phyloP scores from a whole-genome alignment of 2,888 invertebrate species.

The Eupelmus urozonus region DNA sequence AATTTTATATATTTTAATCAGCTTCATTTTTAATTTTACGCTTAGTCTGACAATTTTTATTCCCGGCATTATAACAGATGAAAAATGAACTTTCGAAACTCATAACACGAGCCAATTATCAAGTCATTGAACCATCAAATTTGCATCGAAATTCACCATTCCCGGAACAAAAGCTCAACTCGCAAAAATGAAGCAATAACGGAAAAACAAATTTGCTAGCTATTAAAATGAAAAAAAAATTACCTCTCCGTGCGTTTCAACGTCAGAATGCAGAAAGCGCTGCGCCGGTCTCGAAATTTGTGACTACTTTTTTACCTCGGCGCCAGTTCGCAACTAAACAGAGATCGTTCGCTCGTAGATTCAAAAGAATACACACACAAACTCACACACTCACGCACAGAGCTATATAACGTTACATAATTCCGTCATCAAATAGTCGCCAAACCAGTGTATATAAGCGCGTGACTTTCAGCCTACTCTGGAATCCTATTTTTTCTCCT shows the following conservation, averaged over 20 bases:
- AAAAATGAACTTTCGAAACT: no score
- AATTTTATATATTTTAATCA: no score
- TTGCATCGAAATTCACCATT: no score
- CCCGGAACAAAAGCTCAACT: no score
- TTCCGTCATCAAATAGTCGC: constrained; percentile 27
- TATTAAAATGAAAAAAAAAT: not conserved
- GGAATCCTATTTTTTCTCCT: constrained; percentile 23
- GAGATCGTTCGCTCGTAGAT: constrained; percentile 15
- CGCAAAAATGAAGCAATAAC: not conserved
- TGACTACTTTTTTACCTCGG: constrained; percentile 17
- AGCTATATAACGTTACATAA: no score
- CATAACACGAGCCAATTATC: no score
- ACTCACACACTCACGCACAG: no score
- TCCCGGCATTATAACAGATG: no score
- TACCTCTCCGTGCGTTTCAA: not conserved
- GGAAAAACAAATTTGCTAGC: not conserved
- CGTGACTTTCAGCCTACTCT: not conserved
- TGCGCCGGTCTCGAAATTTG: not conserved
- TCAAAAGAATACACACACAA: constrained; percentile 22
- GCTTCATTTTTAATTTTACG: no score
- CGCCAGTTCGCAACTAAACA: constrained; percentile 11
- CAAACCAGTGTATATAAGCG: constrained; percentile 34
- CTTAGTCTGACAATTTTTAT: no score
- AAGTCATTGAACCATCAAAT: no score
- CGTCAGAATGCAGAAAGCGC: no score